Evolutionary conservation across 2,797 vertebrate genomes (phyloP).

Genomic region (Spinus olivaceus): DNA sequence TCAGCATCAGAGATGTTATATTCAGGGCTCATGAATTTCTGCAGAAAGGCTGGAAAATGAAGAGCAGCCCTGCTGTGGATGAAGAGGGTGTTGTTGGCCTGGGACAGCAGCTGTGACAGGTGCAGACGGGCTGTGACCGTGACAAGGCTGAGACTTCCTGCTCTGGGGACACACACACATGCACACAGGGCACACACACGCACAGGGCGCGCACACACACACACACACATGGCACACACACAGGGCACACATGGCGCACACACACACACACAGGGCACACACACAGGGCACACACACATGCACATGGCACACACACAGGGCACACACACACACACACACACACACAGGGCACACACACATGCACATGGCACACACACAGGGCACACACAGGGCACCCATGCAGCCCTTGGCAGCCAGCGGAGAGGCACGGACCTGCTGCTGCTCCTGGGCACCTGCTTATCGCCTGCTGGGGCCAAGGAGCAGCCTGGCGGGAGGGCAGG

Average conservation of each 20-base stretch:
- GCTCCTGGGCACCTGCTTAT: background rate
- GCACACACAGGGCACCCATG: background rate
- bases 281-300: no score
- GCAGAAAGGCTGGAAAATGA: background rate
- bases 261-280: no score
- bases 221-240: no score
- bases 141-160: background rate
- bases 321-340: no score
- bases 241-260: no score
- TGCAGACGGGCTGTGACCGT: background rate
- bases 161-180: background rate
- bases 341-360: background rate
- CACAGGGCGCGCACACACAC: no score
- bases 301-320: no score
- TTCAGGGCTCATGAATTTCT: background rate
- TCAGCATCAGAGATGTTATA: background rate
- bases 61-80: background rate
- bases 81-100: background rate
- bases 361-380: no score
- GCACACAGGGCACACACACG: background rate
- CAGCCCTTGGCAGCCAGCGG: background rate
- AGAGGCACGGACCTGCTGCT: accelerated
- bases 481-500: accelerated
- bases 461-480: background rate
- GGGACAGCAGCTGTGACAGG: background rate